A percentile compares a stretch with the other conserved stretches of the same genome.
Conservation (phyloP, 2,797 vertebrate genomes). For the Sebastes oblongus region DNA sequence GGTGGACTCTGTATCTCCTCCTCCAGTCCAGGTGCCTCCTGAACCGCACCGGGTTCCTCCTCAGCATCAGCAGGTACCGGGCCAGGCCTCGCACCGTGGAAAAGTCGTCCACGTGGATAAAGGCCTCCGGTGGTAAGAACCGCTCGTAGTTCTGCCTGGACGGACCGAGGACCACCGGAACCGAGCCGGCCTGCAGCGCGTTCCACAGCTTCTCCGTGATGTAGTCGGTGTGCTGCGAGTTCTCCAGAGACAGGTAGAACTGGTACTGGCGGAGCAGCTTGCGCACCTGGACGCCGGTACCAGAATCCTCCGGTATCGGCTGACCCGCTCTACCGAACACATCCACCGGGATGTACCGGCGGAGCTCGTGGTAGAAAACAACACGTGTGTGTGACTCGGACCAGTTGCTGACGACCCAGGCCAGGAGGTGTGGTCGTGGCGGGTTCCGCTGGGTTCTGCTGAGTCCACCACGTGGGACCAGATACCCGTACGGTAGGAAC, state of each 20-base stretch:
- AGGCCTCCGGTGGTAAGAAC: constrained; percentile 88
- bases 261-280: constrained; percentile 84
- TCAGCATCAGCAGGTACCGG: constrained; percentile 86
- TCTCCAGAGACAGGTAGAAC: constrained; percentile 96
- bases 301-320: constrained; percentile 63
- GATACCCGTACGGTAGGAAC: constrained; percentile 90
- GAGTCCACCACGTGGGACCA: constrained; percentile 54
- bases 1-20: constrained; percentile 79
- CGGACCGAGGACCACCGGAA: constrained; percentile 92
- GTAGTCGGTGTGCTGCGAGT: constrained; percentile 93
- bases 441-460: too few species aligned
- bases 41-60: constrained; percentile 78
- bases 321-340: constrained; percentile 82
- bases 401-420: constrained; percentile 96
- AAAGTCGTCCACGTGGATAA: constrained; percentile 95
- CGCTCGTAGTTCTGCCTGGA: constrained; percentile 90
- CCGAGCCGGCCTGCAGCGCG: constrained; percentile 83
- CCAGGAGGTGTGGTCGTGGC: constrained; percentile 67
- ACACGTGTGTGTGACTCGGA: constrained; percentile 87
- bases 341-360: constrained; percentile 83
- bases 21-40: constrained; percentile 89
- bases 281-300: constrained; percentile 71
- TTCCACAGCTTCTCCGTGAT: constrained; percentile 98
- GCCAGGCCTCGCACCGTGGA: constrained; percentile 83
- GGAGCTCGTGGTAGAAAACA: constrained; percentile 83